Percentiles rank a stretch among this genome's conserved stretches.
phyloP scores from a whole-genome alignment of 2,797 vertebrate genomes.

The Oreortyx pictus region DNA sequence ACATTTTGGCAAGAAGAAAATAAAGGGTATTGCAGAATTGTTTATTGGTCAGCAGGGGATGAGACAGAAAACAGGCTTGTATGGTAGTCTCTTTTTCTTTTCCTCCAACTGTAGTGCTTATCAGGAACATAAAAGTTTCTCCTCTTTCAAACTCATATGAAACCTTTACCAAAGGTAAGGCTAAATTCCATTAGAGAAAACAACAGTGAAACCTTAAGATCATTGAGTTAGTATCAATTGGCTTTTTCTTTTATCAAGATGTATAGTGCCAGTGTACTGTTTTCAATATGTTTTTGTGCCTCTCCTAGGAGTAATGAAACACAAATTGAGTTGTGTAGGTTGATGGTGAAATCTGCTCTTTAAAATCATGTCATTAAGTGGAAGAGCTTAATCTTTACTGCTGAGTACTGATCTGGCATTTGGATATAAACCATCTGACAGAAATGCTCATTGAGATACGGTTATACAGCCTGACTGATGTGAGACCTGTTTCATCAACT shows the following conservation, averaged over 20 bases:
- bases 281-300: background rate
- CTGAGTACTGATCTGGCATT: background rate
- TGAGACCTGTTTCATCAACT: background rate
- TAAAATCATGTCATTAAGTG: background rate
- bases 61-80: background rate
- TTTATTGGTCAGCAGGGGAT: background rate
- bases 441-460: background rate
- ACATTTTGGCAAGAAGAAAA: background rate
- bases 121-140: background rate
- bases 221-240: background rate
- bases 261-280: background rate
- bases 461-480: background rate
- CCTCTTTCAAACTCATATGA: background rate
- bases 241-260: background rate
- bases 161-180: background rate
- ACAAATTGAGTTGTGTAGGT: background rate
- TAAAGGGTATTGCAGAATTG: background rate
- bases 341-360: background rate
- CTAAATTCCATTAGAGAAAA: background rate
- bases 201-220: background rate
- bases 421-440: background rate
- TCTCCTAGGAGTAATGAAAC: background rate
- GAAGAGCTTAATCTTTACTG: background rate
- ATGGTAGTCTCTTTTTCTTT: background rate
- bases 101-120: background rate